A percentile compares a stretch with the other conserved stretches of the same genome.
Conservation (phyloP, 2,888 invertebrate species). For the Caenorhabditis sinica region DNA sequence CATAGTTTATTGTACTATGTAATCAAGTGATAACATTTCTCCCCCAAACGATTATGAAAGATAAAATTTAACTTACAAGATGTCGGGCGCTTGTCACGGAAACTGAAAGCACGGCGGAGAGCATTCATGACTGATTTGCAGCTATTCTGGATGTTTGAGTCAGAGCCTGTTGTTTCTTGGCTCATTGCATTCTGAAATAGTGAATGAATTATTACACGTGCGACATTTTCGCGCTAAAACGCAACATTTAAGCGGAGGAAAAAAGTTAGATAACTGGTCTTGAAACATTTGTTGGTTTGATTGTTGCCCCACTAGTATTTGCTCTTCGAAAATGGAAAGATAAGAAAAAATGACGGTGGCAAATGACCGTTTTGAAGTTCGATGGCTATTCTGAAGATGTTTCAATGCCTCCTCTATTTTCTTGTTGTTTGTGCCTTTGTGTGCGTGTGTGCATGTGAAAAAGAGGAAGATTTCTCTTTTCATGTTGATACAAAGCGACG, state of each 20-base stretch:
- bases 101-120: conserved; percentile 66
- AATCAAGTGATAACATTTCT: too few species aligned
- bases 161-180: conserved; percentile 23
- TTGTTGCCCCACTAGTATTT: conserved; percentile 20
- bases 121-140: conserved; percentile 70
- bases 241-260: not conserved
- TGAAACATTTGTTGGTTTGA: conserved; percentile 44
- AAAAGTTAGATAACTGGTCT: conserved; percentile 48
- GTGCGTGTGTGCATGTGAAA: not conserved
- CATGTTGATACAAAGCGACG: conserved; percentile 21
- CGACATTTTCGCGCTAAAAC: conserved; percentile 2
- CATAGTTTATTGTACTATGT: too few species aligned
- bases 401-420: not conserved
- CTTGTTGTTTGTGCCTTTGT: conserved; percentile 19
- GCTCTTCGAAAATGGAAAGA: conserved; percentile 9
- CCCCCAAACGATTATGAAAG: not conserved
- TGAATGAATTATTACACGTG: not conserved
- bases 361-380: conserved; percentile 14
- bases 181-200: conserved; percentile 51
- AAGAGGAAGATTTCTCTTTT: conserved; percentile 7
- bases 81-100: conserved; percentile 53
- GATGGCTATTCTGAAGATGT: not conserved
- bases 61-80: conserved; percentile 33
- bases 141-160: conserved; percentile 34
- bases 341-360: conserved; percentile 47